Base-by-base conservation (phyloP, 2,113 vertebrate genomes). In the Prietella phreatophila region DNA sequence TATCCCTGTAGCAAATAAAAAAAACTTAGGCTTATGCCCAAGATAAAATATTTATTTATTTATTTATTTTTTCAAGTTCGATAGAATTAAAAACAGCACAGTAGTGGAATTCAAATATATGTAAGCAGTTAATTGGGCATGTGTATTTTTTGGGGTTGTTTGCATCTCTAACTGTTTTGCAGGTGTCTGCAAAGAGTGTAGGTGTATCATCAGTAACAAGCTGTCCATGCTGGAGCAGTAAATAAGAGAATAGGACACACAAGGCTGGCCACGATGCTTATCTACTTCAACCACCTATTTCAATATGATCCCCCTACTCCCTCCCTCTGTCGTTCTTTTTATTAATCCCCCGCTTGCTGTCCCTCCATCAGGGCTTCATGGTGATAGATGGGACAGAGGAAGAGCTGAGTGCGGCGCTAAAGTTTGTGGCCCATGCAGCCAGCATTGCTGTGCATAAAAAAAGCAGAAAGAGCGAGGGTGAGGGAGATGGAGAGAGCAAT, bases 341-440 rank as follows among this genome's bases (percentile, higher is more conserved):
- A 86, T 81, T 69, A 85, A 42, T 78, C 63, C 58, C 71, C 20
- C 56, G 73, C 60, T 36, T 47, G 17, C 88, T 86, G 56, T 92
- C 91, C 75, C 86, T 92, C 92, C 89, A 92, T 95, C 93, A 91
- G 88, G 84, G 84, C 90, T 69, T 90, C 58, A 84, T 89, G 88
- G 82, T 94, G 93, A 95, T 94, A 91, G 93, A 95, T 93, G 91
- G 90, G 87, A 85, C 53, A 55, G 82, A 73, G 58, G 91, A 61
- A 76, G 92, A 92, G 90, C 92, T 69, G 76, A 90, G 55, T 82
- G 82, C 69, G 88, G 88, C 89, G 89, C 94, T 93, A 93, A 95
- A 95, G 92, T 95, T 95, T 95, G 94, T 95, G 93, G 93, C 90
- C 95, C 93, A 87, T 94, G 90, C 82, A 92, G 93, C 91, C 76